phyloP scores from a whole-genome alignment of 2,797 vertebrate species.

The Parauchenoglanis ngamensis region DNA sequence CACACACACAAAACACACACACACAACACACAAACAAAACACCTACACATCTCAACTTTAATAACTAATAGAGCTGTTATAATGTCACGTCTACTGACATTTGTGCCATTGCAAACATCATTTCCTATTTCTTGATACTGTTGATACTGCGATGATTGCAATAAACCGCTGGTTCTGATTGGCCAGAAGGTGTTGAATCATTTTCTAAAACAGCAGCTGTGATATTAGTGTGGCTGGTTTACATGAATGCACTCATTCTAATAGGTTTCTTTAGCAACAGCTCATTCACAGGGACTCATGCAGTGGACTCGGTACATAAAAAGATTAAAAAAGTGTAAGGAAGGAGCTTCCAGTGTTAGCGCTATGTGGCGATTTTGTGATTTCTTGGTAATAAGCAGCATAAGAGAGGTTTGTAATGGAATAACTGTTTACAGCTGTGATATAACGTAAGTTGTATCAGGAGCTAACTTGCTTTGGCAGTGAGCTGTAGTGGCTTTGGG shows the following conservation, averaged over 20 bases:
- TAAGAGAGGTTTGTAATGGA: neutral
- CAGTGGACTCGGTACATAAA: neutral
- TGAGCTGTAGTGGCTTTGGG: no score
- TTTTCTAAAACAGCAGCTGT: neutral
- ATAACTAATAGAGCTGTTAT: neutral
- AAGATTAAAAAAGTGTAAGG: neutral
- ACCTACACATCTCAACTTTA: neutral
- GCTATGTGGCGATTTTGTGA: neutral
- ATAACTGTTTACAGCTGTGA: neutral
- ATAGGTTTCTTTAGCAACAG: neutral
- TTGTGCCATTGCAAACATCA: no score
- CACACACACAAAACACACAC: constrained; percentile 28
- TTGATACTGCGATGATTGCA: neutral
- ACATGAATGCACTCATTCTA: neutral
- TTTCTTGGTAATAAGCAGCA: neutral
- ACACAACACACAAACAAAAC: constrained; percentile 23
- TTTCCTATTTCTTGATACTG: neutral
- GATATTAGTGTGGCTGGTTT: neutral
- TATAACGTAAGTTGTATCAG: neutral
- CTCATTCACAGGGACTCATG: neutral
- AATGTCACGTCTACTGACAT: neutral
- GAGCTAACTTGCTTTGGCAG: neutral
- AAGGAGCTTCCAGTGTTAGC: constrained; percentile 5
- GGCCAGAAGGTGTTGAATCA: neutral
- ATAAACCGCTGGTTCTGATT: neutral